These are phyloP conservation scores for Neodiprion fabricii DNA, from an alignment of 1,140 invertebrate species.

Conservation along the genomic window DNA sequence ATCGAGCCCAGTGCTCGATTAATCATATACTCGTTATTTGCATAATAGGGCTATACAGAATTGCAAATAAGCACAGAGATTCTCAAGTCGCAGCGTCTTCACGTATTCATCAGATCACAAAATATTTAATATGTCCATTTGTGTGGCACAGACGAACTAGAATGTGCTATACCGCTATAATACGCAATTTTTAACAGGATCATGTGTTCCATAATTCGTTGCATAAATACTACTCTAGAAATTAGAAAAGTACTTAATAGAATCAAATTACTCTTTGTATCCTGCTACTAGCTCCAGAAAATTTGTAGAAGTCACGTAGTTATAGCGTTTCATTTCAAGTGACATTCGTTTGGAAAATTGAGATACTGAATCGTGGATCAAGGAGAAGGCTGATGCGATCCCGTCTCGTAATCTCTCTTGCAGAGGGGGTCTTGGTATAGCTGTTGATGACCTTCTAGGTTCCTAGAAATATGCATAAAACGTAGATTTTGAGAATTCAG, in stretches of 20 bases:
- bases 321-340: slow-evolving; percentile 77
- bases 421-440: slow-evolving; percentile 33
- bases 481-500: not conserved
- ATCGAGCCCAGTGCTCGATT: too few relatives aligned
- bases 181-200: too few relatives aligned
- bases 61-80: too few relatives aligned
- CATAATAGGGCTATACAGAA: too few relatives aligned
- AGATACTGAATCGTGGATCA: slow-evolving; percentile 79
- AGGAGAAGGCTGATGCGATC: slow-evolving; percentile 75
- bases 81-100: too few relatives aligned
- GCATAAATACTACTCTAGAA: too few relatives aligned
- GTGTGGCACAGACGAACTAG: too few relatives aligned
- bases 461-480: slow-evolving; percentile 19
- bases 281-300: slow-evolving; percentile 83
- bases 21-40: too few relatives aligned
- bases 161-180: too few relatives aligned
- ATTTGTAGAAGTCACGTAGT: slow-evolving; percentile 87
- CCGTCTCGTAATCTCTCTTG: slow-evolving; percentile 69
- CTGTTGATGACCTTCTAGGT: slow-evolving; percentile 29
- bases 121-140: too few relatives aligned
- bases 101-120: too few relatives aligned
- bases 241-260: not conserved
- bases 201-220: too few relatives aligned
- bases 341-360: slow-evolving; percentile 75
- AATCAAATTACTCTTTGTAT: slow-evolving; percentile 74